Evolutionary conservation across 2,113 vertebrate genomes (phyloP), one percentile per base, ranked within the genome.

Genomic region (Columba livia): DNA sequence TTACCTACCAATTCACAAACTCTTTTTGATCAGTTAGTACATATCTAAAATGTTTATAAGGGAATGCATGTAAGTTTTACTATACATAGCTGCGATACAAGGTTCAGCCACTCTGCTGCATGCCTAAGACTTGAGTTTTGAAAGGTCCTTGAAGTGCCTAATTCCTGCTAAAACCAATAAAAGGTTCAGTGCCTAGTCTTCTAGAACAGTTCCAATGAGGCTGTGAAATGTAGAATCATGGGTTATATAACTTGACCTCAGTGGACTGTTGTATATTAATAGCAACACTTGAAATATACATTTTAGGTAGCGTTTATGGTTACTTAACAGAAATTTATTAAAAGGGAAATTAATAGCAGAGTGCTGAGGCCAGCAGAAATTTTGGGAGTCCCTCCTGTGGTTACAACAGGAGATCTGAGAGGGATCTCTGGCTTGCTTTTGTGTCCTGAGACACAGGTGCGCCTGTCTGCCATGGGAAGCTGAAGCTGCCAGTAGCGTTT

Each of bases 81-180:
- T 60, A 91, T 38, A 34, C 8, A 20, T 28, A 57, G 13, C 10
- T 53, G 32, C 7, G 2, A 26, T 69, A 26, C 10, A 61, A 10
- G 13, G 17, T 23, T 79, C 10, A 51, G 32, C 24, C 1, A 2
- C 44, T 60, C 18, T 11, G 1, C 0, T 60, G 10, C 10, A 16
- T 18, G 7, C 18, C 54, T 82, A 79, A 71, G 32, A 21, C 7
- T n/a, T 57, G 5, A 4, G 28, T 83, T 61, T 75, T 38, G 13
- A 72, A 61, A 77, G 3, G 17, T 57, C 2, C 13, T 72, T 60
- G 24, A 79, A 66, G 42, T 47, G 9, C 0, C 3, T 90, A 47
- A 79, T 29, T 75, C 6, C 2, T 51, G 10, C 10, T 57, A 31
- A 75, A 85, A 31, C 2, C 0, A 4, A 15, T 12, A 29, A 89